phyloP scores from a whole-genome alignment of 1,140 invertebrate genomes.

The Mycetomoellerius zeteki region DNA sequence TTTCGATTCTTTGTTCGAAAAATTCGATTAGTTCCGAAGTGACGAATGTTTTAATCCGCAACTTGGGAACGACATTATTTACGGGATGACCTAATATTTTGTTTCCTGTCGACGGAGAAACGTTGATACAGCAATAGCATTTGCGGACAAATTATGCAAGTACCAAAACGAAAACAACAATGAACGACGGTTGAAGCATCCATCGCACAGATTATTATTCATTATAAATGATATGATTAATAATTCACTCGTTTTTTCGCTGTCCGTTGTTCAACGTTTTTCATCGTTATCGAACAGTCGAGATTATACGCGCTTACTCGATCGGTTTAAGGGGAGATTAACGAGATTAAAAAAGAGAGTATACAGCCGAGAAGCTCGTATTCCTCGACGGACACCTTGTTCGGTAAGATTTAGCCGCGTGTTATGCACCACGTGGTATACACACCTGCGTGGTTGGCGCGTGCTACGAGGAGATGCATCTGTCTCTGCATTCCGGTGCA shows the following conservation, averaged over 20 bases:
- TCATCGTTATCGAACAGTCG: neutral
- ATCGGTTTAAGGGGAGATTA: conserved; percentile 47
- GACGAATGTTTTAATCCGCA: neutral
- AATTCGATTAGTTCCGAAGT: neutral
- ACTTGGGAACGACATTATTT: neutral
- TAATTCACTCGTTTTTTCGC: neutral
- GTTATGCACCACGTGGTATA: conserved; percentile 52
- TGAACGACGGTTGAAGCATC: neutral
- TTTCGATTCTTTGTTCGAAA: neutral
- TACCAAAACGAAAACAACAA: neutral
- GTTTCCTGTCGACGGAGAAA: neutral
- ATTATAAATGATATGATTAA: neutral
- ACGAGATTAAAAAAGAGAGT: conserved; percentile 44
- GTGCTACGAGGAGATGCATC: conserved; percentile 76
- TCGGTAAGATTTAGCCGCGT: conserved; percentile 74
- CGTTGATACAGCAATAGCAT: neutral
- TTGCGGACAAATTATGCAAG: neutral
- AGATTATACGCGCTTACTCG: neutral
- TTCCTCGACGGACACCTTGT: conserved; percentile 68
- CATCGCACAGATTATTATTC: neutral
- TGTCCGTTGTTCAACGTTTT: neutral
- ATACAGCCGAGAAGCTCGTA: conserved; percentile 38
- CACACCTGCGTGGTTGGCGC: conserved; percentile 77
- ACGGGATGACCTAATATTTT: neutral
- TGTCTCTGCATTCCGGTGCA: conserved; percentile 60